These are phyloP conservation scores for Mormyrops attenuatus DNA, from an alignment of 2,797 vertebrate species.

Conservation along the genomic window DNA sequence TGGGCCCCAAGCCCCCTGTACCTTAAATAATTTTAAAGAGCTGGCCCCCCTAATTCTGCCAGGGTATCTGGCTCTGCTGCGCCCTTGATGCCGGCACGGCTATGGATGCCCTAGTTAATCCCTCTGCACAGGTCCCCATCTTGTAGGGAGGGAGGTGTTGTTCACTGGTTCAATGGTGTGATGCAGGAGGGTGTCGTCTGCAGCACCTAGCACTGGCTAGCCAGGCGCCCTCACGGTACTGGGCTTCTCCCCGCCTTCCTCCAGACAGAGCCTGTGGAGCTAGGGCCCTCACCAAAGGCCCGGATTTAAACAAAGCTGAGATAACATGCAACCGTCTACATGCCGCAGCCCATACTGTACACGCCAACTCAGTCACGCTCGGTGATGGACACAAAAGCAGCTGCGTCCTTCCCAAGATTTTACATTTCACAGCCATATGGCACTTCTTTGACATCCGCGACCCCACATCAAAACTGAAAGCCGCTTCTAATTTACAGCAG, in stretches of 20 bases:
- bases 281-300: neutral
- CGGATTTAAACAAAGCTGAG: neutral
- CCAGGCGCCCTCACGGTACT: conserved; percentile 10
- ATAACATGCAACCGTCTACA: neutral
- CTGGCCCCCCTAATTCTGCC: neutral
- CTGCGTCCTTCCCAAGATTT: neutral
- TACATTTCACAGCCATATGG: neutral
- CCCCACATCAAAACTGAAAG: neutral
- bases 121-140: conserved; percentile 26
- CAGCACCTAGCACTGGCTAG: neutral
- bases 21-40: neutral
- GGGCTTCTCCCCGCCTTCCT: neutral
- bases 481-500: neutral
- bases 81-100: neutral
- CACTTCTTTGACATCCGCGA: neutral
- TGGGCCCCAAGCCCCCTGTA: neutral
- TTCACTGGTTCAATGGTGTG: conserved; percentile 27
- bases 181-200: neutral
- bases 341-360: neutral
- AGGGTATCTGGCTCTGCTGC: neutral
- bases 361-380: neutral
- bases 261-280: neutral
- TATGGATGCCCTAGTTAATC: neutral
- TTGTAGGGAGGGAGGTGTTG: conserved; percentile 31
- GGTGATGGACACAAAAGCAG: neutral